Evolutionary conservation across 2,113 vertebrate species (phyloP).

Genomic region (Serilophus lunatus): DNA sequence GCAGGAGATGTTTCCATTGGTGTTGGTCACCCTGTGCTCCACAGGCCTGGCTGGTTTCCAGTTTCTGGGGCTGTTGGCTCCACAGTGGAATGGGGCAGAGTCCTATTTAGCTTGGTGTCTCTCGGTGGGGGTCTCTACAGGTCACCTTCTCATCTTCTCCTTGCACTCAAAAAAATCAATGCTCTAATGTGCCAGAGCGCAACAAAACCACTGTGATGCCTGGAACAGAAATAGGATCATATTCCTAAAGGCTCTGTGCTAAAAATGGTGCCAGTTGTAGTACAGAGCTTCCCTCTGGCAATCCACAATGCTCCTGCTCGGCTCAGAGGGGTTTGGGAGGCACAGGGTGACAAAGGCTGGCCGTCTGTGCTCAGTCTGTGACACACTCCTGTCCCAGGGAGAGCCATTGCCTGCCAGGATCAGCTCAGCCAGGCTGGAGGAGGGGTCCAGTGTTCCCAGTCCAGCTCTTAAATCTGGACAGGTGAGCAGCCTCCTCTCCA

Average conservation of each 20-base stretch:
- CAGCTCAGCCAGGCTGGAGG: neutral
- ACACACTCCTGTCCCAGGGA: accelerated
- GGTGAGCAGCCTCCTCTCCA: neutral
- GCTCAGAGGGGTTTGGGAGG: neutral
- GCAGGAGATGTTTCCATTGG: neutral
- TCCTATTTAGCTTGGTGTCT: neutral
- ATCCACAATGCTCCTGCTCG: neutral
- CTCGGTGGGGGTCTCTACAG: neutral
- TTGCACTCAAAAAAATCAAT: neutral
- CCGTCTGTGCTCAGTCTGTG: neutral
- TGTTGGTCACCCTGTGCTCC: neutral
- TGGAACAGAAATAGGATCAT: neutral
- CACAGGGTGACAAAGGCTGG: accelerated
- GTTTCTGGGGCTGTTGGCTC: neutral
- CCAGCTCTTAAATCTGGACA: accelerated
- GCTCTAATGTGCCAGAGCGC: neutral
- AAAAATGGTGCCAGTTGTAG: neutral
- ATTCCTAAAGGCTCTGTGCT: neutral
- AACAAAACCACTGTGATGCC: neutral
- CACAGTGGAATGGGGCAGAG: neutral
- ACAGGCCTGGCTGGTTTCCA: neutral
- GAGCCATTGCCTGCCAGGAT: accelerated
- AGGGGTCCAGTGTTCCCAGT: neutral
- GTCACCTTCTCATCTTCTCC: neutral
- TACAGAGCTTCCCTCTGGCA: neutral